These are phyloP conservation scores for Falco berigora DNA, from an alignment of 2,797 vertebrate genomes.

Conservation along the genomic window DNA sequence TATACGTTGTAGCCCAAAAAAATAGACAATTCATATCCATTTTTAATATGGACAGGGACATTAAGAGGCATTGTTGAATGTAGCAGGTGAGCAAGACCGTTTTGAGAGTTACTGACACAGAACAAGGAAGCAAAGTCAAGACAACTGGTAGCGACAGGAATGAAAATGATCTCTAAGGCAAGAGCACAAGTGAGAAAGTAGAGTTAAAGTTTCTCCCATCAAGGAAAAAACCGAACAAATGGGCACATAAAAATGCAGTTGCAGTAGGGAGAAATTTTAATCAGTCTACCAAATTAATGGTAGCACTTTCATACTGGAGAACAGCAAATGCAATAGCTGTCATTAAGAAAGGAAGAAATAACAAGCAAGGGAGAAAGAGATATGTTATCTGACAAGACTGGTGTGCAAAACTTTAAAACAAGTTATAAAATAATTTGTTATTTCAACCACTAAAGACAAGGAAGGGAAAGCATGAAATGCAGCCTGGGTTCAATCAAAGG, in stretches of 20 bases:
- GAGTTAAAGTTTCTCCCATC: not conserved
- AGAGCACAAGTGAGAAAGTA: not conserved
- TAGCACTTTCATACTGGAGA: not conserved
- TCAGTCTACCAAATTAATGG: not conserved
- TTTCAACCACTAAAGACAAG: not conserved
- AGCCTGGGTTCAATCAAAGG: not conserved
- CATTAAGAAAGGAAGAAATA: not conserved
- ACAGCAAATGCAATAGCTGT: not conserved
- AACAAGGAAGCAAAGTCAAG: not conserved
- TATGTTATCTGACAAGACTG: not conserved
- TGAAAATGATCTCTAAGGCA: not conserved
- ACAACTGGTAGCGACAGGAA: not conserved
- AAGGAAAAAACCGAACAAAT: not conserved
- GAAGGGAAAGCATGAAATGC: not conserved
- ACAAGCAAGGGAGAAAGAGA: not conserved
- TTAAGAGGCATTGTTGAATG: not conserved
- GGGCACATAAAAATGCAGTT: not conserved
- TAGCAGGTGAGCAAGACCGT: not conserved
- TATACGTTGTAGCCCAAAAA: not conserved
- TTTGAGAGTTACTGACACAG: not conserved
- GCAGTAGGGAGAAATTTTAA: not conserved
- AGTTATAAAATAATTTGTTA: not conserved
- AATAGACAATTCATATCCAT: not conserved
- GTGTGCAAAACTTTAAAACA: not conserved
- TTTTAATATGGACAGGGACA: not conserved